Conservation (phyloP, 2,113 vertebrate genomes). For the zebrafish (Danio rerio) region DNA sequence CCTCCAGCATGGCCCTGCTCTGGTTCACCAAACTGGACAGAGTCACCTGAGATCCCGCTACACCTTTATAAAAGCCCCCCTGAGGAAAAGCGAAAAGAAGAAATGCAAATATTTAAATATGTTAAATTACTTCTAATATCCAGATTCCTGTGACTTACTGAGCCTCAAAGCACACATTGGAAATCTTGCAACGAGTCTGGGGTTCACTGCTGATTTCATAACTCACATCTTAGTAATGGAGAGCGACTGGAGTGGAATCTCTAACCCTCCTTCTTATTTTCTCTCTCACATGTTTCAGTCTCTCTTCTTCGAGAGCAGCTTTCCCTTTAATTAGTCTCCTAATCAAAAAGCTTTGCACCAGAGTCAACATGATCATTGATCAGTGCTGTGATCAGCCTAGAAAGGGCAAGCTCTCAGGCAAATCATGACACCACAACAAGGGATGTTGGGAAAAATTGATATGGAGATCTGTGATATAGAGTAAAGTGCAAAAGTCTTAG, state of each 20-base stretch:
- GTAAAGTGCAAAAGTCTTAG: too few species aligned
- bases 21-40: constrained; percentile 95
- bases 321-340: constrained; percentile 66
- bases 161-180: neutral
- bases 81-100: constrained; percentile 56
- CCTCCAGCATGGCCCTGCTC: constrained; percentile 88
- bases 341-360: constrained; percentile 67
- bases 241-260: neutral
- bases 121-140: neutral
- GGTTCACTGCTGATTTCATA: constrained; percentile 21
- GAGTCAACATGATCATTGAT: constrained; percentile 26
- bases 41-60: constrained; percentile 93
- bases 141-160: neutral
- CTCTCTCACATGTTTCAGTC: constrained; percentile 2
- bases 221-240: constrained; percentile 19
- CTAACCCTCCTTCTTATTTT: neutral
- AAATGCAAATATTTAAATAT: neutral
- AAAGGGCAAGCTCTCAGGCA: neutral
- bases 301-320: constrained; percentile 48
- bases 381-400: neutral
- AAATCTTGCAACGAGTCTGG: neutral
- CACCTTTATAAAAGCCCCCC: constrained; percentile 90
- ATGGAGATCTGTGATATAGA: too few species aligned
- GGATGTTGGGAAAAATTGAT: too few species aligned
- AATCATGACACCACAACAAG: constrained; percentile 9